Evolutionary conservation across 2,113 vertebrate genomes (phyloP).

Genomic region (rat (Rattus norvegicus)): GRCr8 NC_086024.1:98850501-98851000

Average conservation of each 20-base stretch:
- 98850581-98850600: conserved; percentile 68
- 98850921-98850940: not conserved
- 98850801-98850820: too few relatives aligned
- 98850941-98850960: too few relatives aligned
- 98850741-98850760: not conserved
- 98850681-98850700: conserved; percentile 67
- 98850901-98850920: not conserved
- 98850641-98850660: conserved; percentile 79
- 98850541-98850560: conserved; percentile 53
- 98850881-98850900: too few relatives aligned
- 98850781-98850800: not conserved
- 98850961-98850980: not conserved
- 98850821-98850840: not conserved
- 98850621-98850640: conserved; percentile 67
- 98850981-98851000: not conserved
- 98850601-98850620: conserved; percentile 78
- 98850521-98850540: conserved; percentile 59
- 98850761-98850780: too few relatives aligned
- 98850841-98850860: not conserved
- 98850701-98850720: conserved; percentile 42
- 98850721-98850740: conserved; percentile 56
- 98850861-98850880: too few relatives aligned
- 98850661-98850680: conserved; percentile 54
- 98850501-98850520: conserved; percentile 57
- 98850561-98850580: conserved; percentile 72